Base-by-base conservation (phyloP, 2,888 invertebrate genomes). In the Sminthurinus aureus region DNA sequence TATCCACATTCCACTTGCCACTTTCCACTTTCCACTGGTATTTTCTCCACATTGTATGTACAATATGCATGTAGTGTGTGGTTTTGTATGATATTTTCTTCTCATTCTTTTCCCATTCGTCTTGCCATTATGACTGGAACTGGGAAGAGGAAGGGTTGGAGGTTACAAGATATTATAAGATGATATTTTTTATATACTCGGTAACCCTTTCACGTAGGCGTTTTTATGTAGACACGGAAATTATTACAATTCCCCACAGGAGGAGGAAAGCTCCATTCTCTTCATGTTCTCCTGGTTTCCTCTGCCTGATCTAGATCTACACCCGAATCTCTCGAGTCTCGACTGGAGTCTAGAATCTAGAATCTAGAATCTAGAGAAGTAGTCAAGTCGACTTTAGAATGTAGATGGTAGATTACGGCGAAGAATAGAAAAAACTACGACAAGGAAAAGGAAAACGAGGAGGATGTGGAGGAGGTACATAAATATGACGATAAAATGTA, bases 171-270 rank as follows among this genome's bases (percentile, higher is more conserved):
- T 67, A 67, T 11, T 20, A 38, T 38, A 38, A 38, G 38, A 38
- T 38, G 38, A 38, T 38, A 38, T 38, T 38, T 38, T 38, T 38
- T 38, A 38, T 38, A 1, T 6, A 58, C 58, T 58, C 58, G 1
- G 58, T 58, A 58, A 58, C 58, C 20, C 24, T 22, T 24, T 24
- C 73, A 73, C 73, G 26, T 73, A 15, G 20, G 8, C 26, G 15
- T 73, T 69, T 73, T 15, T 58, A 58, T 58, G 58, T 58, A 58
- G 38, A 38, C 38, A 38, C 24, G 73, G 26, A 73, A 24, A 24
- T 73, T 24, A 69, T 73, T 73, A 73, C 26, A 26, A 73, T 73
- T 24, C 26, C 24, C 73, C 15, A 38, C 38, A 58, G 58, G 58
- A 58, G 58, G 58, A 58, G 18, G 18, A 58, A 15, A 13, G 2